Evolutionary conservation across 2,888 invertebrate species (phyloP).

Genomic region (Lamproptera curius): DNA sequence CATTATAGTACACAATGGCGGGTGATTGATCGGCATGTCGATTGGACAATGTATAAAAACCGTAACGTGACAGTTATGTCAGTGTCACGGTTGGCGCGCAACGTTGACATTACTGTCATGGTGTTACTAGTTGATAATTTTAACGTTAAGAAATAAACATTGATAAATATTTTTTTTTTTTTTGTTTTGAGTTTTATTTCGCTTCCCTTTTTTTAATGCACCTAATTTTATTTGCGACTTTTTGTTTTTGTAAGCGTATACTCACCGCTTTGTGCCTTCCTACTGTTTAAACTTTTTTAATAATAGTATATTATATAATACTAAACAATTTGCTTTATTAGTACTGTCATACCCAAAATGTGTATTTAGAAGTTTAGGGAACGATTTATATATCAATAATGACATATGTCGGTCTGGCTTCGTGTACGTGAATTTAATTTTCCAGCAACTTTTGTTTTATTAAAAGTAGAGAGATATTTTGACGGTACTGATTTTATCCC

Average conservation of each 20-base stretch:
- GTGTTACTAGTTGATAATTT: constrained; percentile 65
- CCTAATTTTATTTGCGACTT: constrained; percentile 23
- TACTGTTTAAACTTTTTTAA: no score
- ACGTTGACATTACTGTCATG: constrained; percentile 11
- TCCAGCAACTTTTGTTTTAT: no score
- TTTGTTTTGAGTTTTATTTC: constrained; percentile 66
- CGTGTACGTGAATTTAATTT: no score
- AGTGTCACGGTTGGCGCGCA: constrained; percentile 26
- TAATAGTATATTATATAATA: no score
- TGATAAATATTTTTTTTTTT: constrained; percentile 73
- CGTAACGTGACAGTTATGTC: constrained; percentile 69
- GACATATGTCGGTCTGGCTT: no score
- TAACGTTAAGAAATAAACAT: constrained; percentile 75
- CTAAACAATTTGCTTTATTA: no score
- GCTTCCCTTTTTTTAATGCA: constrained; percentile 27
- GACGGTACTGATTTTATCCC: no score
- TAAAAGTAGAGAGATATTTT: no score
- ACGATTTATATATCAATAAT: no score
- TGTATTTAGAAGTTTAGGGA: no score
- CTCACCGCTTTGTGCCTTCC: neutral
- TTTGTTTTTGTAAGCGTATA: constrained; percentile 8
- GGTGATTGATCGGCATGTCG: constrained; percentile 57
- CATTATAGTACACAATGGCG: constrained; percentile 51
- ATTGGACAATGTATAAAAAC: constrained; percentile 74
- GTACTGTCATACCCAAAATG: no score